Evolutionary conservation across 2,113 vertebrate genomes (phyloP).

Genomic region (Semnopithecus entellus): DNA sequence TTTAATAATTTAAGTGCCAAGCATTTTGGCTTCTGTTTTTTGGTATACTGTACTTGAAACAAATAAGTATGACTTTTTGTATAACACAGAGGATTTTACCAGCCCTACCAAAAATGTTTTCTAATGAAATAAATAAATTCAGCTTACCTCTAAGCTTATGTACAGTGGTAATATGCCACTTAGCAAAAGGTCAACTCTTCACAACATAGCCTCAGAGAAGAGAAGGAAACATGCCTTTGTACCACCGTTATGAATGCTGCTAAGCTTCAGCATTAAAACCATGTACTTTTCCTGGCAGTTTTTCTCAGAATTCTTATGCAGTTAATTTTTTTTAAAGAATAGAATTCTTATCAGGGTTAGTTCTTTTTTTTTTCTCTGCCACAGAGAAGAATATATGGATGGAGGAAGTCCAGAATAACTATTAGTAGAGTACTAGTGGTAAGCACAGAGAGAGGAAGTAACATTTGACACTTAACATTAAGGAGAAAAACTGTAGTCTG

Average conservation of each 20-base stretch:
- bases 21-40: constrained; percentile 15
- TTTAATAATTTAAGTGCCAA: constrained; percentile 34
- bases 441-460: neutral
- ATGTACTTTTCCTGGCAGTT: neutral
- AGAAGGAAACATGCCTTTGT: neutral
- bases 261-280: neutral
- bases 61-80: neutral
- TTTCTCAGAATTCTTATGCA: neutral
- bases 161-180: neutral
- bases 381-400: neutral
- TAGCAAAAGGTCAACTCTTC: neutral
- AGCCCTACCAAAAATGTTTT: neutral
- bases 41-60: neutral
- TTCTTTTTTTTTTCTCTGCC: neutral
- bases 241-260: neutral
- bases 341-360: neutral
- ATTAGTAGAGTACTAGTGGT: neutral
- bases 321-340: neutral
- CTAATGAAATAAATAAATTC: constrained; percentile 9
- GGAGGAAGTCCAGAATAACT: neutral
- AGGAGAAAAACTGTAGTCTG: neutral
- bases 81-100: neutral
- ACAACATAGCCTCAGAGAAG: neutral
- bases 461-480: neutral
- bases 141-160: neutral